Percentiles rank a stretch among this genome's conserved stretches.
Evolutionary conservation across 2,113 vertebrate genomes (phyloP).

Genomic region (Antidorcas marsupialis): DNA sequence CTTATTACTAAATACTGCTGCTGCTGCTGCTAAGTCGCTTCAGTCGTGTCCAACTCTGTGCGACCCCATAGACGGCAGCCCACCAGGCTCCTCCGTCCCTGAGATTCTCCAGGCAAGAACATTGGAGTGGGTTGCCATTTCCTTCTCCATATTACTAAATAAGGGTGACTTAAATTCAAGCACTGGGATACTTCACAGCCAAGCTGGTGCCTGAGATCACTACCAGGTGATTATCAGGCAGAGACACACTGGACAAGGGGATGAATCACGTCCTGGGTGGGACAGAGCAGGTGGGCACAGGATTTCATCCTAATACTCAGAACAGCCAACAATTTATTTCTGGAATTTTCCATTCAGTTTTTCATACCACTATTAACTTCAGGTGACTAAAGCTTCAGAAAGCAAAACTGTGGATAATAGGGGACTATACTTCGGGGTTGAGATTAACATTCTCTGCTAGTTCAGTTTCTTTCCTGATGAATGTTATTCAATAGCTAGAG

Average conservation of each 20-base stretch:
- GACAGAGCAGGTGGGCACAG: background rate
- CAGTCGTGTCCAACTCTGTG: too few relatives aligned
- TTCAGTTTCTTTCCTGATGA: background rate
- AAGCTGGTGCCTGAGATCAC: background rate
- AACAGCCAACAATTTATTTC: background rate
- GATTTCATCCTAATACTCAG: background rate
- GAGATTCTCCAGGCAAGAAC: too few relatives aligned
- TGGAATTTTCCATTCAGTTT: background rate
- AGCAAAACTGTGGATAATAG: background rate
- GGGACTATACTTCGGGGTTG: background rate
- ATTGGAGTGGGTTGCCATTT: too few relatives aligned
- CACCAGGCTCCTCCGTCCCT: too few relatives aligned
- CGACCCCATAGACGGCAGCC: too few relatives aligned
- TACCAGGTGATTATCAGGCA: background rate
- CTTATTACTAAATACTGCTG: background rate
- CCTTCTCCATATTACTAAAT: background rate
- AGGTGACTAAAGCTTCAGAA: background rate
- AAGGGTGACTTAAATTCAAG: background rate
- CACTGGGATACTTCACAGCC: background rate
- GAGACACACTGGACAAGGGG: background rate
- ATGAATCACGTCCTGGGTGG: background rate
- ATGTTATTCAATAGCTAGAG: background rate
- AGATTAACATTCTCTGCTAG: background rate
- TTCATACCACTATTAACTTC: background rate
- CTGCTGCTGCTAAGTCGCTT: too few relatives aligned